phyloP scores from a whole-genome alignment of 2,888 invertebrate species.

The Catonia carolina region DNA sequence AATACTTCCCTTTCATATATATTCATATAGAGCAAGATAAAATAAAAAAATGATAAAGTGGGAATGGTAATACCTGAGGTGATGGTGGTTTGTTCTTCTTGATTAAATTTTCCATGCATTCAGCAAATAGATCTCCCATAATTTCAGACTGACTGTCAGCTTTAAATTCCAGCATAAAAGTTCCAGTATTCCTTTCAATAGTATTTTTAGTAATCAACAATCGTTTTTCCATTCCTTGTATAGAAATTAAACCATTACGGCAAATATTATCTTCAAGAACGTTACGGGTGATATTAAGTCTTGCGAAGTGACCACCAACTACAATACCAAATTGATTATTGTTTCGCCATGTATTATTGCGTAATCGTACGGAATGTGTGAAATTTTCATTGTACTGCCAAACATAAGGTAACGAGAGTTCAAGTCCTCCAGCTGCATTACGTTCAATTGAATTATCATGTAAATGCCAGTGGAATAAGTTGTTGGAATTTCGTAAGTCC shows the following conservation, averaged over 20 bases:
- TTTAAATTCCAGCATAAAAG: slow-evolving; percentile 77
- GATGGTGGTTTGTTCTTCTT: slow-evolving; percentile 53
- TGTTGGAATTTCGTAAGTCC: slow-evolving; percentile 92
- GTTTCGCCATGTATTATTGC: slow-evolving; percentile 78
- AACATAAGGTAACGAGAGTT: slow-evolving; percentile 84
- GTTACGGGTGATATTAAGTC: slow-evolving; percentile 75
- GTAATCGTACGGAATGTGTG: slow-evolving; percentile 81
- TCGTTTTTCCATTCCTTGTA: slow-evolving; percentile 95
- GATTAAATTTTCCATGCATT: slow-evolving; percentile 70
- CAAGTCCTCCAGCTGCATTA: slow-evolving; percentile 80
- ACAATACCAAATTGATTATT: slow-evolving; percentile 79
- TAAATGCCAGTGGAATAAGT: slow-evolving; percentile 90
- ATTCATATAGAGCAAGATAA: no score
- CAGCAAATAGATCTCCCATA: slow-evolving; percentile 73
- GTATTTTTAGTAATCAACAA: slow-evolving; percentile 74
- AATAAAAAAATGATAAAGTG: no score
- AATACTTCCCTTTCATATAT: no score
- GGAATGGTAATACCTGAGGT: slow-evolving; percentile 34
- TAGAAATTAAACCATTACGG: slow-evolving; percentile 65
- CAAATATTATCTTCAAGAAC: slow-evolving; percentile 80
- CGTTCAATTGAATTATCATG: slow-evolving; percentile 80
- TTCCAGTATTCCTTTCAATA: slow-evolving; percentile 72
- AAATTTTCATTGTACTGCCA: slow-evolving; percentile 94
- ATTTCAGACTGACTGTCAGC: slow-evolving; percentile 92
- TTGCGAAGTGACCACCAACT: slow-evolving; percentile 88